These are phyloP conservation scores for Peromyscus nudipes DNA, from an alignment of 2,797 vertebrate species.

Conservation along the genomic window DNA sequence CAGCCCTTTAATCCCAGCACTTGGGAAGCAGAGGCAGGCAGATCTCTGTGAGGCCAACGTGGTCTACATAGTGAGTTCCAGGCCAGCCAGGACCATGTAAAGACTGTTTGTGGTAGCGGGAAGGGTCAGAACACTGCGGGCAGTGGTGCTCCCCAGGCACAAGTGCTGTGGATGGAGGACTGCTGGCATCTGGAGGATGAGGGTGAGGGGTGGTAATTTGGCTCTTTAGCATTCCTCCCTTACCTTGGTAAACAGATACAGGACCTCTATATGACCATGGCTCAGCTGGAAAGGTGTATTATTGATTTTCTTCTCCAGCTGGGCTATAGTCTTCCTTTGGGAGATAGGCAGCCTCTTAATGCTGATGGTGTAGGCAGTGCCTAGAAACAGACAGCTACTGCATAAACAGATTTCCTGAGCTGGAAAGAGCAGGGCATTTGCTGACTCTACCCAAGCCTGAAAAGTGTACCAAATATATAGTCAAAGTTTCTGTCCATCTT, in stretches of 20 bases:
- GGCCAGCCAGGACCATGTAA: not conserved
- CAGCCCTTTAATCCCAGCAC: not conserved
- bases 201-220: not conserved
- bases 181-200: not conserved
- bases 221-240: not conserved
- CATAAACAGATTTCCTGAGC: conserved; percentile 6
- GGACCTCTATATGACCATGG: not conserved
- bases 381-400: not conserved
- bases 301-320: conserved; percentile 58
- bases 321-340: conserved; percentile 17
- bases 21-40: not conserved
- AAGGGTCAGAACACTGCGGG: conserved; percentile 14
- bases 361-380: not conserved
- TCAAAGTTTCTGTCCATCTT: conserved; percentile 58
- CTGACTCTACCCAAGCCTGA: conserved; percentile 11
- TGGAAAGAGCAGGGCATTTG: conserved; percentile 15
- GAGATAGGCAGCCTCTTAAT: not conserved
- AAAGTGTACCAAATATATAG: conserved; percentile 34
- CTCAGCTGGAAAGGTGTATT: not conserved
- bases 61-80: not conserved
- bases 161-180: not conserved
- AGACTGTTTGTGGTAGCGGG: not conserved
- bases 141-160: not conserved
- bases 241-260: conserved; percentile 19
- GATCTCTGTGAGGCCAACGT: not conserved